These are phyloP conservation scores for Halcyon chelicuti DNA, from an alignment of 2,797 vertebrate genomes.

Conservation along the genomic window DNA sequence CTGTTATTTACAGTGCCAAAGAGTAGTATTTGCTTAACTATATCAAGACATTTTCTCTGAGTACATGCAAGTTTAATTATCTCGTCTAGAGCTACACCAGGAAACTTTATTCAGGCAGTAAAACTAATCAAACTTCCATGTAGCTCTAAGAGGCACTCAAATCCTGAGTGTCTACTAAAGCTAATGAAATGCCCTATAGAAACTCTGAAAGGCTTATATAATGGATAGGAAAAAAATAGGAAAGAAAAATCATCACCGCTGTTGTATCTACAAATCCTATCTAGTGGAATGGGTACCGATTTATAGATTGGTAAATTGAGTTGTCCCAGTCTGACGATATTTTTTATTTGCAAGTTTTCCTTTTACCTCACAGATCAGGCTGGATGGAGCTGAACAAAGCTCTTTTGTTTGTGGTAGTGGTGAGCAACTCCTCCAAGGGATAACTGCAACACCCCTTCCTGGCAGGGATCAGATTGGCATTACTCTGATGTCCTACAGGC, in stretches of 20 bases:
- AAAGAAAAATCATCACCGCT: not conserved
- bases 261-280: not conserved
- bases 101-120: slow-evolving; percentile 25
- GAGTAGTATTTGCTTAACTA: not conserved
- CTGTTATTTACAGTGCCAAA: not conserved
- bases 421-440: not conserved
- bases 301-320: not conserved
- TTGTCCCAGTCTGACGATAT: not conserved
- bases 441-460: not conserved
- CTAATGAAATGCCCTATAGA: not conserved
- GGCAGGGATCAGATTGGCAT: not conserved
- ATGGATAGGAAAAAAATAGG: not conserved
- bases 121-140: not conserved
- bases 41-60: not conserved
- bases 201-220: not conserved
- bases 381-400: not conserved
- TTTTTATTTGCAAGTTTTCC: not conserved
- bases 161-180: not conserved
- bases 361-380: not conserved
- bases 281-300: not conserved
- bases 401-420: not conserved
- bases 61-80: not conserved
- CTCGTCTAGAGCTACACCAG: slow-evolving; percentile 5
- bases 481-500: not conserved
- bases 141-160: not conserved